Evolutionary conservation across 1,140 invertebrate species (phyloP).

Genomic region (Apis cerana): DNA sequence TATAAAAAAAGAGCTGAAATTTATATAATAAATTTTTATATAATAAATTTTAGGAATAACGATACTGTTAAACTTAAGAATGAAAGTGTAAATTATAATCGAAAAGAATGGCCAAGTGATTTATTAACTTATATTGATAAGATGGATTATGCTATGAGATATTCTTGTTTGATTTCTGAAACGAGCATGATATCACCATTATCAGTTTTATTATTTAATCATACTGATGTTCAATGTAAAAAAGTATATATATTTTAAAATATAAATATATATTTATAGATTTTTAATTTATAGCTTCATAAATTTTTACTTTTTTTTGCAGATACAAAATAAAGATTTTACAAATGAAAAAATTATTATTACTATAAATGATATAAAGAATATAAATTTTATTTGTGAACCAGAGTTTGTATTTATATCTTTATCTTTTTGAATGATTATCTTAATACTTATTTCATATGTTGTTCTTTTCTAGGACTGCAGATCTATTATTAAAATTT

Average conservation of each 20-base stretch:
- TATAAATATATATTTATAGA: background rate
- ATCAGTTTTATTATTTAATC: slow-evolving; percentile 81
- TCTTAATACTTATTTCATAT: slow-evolving; percentile 39
- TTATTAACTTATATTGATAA: slow-evolving; percentile 79
- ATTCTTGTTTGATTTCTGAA: slow-evolving; percentile 79
- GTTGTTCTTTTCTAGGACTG: slow-evolving; percentile 74
- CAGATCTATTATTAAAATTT: slow-evolving; percentile 77
- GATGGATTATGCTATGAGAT: slow-evolving; percentile 76
- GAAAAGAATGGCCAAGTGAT: slow-evolving; percentile 72
- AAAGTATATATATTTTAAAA: slow-evolving; percentile 62
- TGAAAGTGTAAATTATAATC: slow-evolving; percentile 83
- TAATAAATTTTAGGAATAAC: slow-evolving; percentile 75
- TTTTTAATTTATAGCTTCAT: background rate
- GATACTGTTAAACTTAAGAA: slow-evolving; percentile 77
- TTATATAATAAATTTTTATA: no score
- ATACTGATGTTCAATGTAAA: slow-evolving; percentile 48
- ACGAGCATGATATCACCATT: slow-evolving; percentile 81
- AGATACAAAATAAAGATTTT: background rate
- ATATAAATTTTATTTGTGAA: slow-evolving; percentile 74
- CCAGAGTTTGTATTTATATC: slow-evolving; percentile 72
- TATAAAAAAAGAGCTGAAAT: background rate
- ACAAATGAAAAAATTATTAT: slow-evolving; percentile 47
- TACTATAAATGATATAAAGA: slow-evolving; percentile 70
- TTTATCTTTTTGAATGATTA: slow-evolving; percentile 13
- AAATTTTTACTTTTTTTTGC: slow-evolving; percentile 1